Conservation (phyloP, 2,888 invertebrate genomes). For the Muschampia plurimacula region DNA sequence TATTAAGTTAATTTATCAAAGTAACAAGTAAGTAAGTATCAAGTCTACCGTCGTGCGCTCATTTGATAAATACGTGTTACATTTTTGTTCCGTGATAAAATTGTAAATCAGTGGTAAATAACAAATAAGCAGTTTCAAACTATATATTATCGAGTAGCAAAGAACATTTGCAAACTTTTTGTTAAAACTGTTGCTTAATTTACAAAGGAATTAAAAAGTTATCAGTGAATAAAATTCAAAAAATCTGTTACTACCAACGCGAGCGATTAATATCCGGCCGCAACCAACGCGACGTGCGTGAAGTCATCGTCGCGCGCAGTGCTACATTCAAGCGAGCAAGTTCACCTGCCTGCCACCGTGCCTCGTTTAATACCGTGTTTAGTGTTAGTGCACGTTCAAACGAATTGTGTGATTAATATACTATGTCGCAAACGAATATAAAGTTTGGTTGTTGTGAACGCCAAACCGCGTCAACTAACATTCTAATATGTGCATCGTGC, state of each 20-base stretch:
- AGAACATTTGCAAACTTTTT: not conserved
- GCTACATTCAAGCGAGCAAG: conserved; percentile 14
- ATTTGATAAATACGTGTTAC: too few relatives aligned
- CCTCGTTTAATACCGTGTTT: not conserved
- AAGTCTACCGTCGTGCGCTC: too few relatives aligned
- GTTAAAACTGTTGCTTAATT: not conserved
- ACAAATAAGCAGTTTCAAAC: not conserved
- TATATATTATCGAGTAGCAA: too few relatives aligned
- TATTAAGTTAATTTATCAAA: too few relatives aligned
- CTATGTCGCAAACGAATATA: not conserved
- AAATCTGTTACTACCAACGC: not conserved
- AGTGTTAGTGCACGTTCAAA: not conserved
- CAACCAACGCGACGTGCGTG: conserved; percentile 1
- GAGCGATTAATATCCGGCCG: not conserved
- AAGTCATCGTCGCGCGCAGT: conserved; percentile 21
- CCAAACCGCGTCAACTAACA: conserved; percentile 5
- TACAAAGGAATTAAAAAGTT: not conserved
- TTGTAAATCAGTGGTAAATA: too few relatives aligned
- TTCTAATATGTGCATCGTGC: conserved; percentile 1
- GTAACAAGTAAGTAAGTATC: too few relatives aligned
- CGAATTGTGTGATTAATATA: not conserved
- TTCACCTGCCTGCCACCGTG: conserved; percentile 8
- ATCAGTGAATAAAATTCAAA: not conserved
- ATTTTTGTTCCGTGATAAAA: too few relatives aligned
- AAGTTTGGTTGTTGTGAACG: conserved; percentile 19